Base-by-base conservation (phyloP, 2,888 invertebrate genomes). In the Drosophila falleni region DNA sequence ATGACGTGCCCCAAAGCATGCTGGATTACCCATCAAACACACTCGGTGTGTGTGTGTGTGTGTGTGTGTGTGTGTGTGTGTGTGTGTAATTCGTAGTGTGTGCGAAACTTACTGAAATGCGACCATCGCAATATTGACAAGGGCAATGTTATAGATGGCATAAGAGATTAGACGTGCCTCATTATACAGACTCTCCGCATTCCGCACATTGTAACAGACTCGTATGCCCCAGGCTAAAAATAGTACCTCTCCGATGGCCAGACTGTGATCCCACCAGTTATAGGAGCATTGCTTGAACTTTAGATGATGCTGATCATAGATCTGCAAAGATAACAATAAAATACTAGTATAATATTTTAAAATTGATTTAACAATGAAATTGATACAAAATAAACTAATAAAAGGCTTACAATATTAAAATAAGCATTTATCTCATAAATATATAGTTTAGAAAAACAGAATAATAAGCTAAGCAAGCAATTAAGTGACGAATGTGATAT, bases 181-280 rank as follows among this genome's bases (percentile, higher is more conserved):
- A 93, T 98, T 98, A 93, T 97, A 98, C 41, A 97, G 94, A 47
- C 97, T 97, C 91, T 98, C 98, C 0, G 98, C 98, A 92, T 98
- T 97, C 67, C 97, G 94, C 5, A 97, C 97, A 83, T 97, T 96
- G 92, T 97, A 97, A 89, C 97, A 97, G 35, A 97, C 97, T 51
- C 96, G 94, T 44, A 97, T 96, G 58, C 97, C 97, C 97, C 97
- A 97, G 19, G 96, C 95, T 59, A 97, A 93, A 90, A 97, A 97
- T 11, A 97, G 93, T 39, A 94, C 93, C 92, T 93, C 93, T 95
- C 98, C 97, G 90, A 97, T 97, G 49, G 97, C 97, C 91, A 97
- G 94, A 91, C 97, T 97, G 92, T 98, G 98, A 94, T 97, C 97
- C 98, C 98, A 98, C 97, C 97, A 98, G 89, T 97, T 97, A 92